Conservation (phyloP, 2,888 invertebrate genomes). For the Schrankia costaestrigalis region DNA sequence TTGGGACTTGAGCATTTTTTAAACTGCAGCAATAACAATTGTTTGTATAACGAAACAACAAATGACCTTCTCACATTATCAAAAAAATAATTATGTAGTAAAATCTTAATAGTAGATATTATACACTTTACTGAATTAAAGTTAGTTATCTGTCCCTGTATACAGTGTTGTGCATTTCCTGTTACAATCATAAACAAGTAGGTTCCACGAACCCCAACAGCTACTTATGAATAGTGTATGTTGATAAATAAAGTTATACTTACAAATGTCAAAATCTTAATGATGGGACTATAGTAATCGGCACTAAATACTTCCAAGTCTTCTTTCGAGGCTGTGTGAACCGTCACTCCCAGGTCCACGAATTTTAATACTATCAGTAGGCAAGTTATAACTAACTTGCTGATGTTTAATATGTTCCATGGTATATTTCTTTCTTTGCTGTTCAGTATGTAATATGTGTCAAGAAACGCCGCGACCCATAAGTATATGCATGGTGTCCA, state of each 20-base stretch:
- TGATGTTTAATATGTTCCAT: constrained; percentile 86
- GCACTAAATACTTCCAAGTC: constrained; percentile 81
- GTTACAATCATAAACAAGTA: too few species aligned
- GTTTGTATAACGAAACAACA: too few species aligned
- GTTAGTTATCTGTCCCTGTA: too few species aligned
- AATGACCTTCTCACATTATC: too few species aligned
- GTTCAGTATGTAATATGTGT: constrained; percentile 86
- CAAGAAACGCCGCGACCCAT: constrained; percentile 88
- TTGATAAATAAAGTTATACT: constrained; percentile 66
- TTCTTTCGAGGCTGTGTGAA: constrained; percentile 76
- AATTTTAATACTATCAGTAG: constrained; percentile 84
- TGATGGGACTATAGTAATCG: constrained; percentile 88
- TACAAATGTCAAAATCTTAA: constrained; percentile 91
- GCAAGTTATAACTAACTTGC: constrained; percentile 84
- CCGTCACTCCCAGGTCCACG: constrained; percentile 84
- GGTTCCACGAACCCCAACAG: too few species aligned
- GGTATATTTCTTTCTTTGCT: constrained; percentile 90
- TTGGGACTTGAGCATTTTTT: too few species aligned
- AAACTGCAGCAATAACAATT: too few species aligned
- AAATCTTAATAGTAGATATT: too few species aligned
- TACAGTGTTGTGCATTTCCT: too few species aligned
- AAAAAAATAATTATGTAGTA: too few species aligned
- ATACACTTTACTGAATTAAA: too few species aligned
- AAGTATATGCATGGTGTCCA: constrained; percentile 94
- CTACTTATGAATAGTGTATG: too few species aligned